A percentile compares a stretch with the other conserved stretches of the same genome.
Evolutionary conservation across 2,113 vertebrate species (phyloP).

Genomic region (Barnardius zonarius): DNA sequence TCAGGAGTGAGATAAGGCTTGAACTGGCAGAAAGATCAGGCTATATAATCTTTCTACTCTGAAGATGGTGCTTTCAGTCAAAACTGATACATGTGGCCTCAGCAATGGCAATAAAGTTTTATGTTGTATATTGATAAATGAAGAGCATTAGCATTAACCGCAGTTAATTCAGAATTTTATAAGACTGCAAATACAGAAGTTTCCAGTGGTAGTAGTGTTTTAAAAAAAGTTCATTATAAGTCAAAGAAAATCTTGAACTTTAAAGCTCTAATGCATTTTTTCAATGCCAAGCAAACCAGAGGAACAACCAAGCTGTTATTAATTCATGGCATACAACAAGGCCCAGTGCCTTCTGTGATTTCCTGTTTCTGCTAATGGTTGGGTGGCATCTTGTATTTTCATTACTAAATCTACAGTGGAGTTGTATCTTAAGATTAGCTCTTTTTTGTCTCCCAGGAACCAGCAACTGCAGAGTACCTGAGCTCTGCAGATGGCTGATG

Average conservation of each 20-base stretch:
- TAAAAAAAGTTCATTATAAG: neutral
- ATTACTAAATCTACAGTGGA: neutral
- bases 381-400: neutral
- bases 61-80: neutral
- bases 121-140: neutral
- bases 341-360: neutral
- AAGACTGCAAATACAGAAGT: neutral
- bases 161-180: neutral
- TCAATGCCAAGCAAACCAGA: neutral
- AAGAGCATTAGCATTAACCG: neutral
- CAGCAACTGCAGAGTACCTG: neutral
- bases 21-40: neutral
- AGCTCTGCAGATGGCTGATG: neutral
- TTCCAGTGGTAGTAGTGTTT: neutral
- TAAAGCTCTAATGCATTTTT: neutral
- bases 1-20: neutral
- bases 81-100: neutral
- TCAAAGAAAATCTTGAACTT: neutral
- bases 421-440: rapidly evolving
- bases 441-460: neutral
- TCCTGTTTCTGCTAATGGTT: neutral
- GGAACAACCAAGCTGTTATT: neutral
- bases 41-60: neutral
- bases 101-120: neutral
- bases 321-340: neutral